Base-by-base conservation (phyloP, 2,113 vertebrate genomes). In the Aegotheles bennettii region DNA sequence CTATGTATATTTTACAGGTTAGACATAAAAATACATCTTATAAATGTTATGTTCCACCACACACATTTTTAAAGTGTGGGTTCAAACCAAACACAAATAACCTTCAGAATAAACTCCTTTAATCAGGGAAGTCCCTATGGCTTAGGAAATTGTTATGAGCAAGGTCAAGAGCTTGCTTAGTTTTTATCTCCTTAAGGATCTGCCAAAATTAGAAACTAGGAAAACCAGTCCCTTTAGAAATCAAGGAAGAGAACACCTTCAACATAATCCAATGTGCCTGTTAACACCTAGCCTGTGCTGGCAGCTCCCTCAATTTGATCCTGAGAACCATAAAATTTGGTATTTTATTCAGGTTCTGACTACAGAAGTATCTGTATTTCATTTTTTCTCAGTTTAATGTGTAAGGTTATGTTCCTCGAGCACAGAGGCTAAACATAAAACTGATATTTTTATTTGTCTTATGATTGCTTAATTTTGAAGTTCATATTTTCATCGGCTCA, bases 211-310 rank as follows among this genome's bases (percentile, higher is more conserved):
- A 70, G 33, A 21, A 60, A 50, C 13, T 31, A 36, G 13, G 35
- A 90, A 84, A 76, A 74, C 2, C 1, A 64, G 3, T 28, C 5
- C 9, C 11, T 74, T 57, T 38, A 69, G 28, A 89, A 84, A 70
- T 6, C 36, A 59, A 73, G n/a, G 17, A 56, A 68, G 6, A 7
- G 0, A 67, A 65, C 2, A 26, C 3, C 2, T 45, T 69, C 48
- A 69, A 3, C 5, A 11, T 53, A 75, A 56, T 31, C 24, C 20
- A 81, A 3, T 1, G 0, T 16, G 8, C 3, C 7, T 73, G 19
- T 57, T 71, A 68, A 35, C 20, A 64, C 9, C 5, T 53, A 50
- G 11, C 16, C 20, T 79, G 6, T 51, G 6, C 3, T 65, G 7
- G 11, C 8, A 61, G 8, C 2, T 57, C 11, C 14, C 23, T 76